Base-by-base conservation (phyloP, 2,797 vertebrate genomes). In the Ispidina picta region DNA sequence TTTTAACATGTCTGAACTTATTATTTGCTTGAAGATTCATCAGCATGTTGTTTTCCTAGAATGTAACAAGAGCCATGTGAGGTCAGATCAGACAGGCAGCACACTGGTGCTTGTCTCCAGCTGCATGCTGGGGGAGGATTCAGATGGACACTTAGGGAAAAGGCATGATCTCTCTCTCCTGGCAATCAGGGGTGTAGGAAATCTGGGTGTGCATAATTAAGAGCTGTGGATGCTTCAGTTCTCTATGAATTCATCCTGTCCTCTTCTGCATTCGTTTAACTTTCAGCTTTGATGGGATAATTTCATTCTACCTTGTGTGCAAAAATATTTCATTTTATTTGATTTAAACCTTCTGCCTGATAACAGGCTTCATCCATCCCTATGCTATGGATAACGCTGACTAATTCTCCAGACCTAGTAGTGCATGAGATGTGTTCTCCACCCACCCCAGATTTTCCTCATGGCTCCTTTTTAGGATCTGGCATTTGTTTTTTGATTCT, bases 391-490 rank as follows among this genome's bases (percentile, higher is more conserved):
- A 52, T 83, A 89, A 90, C 0, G 0, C 63, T 90, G 86, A 93
- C 82, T 82, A 90, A 88, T 49, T 74, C 56, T 86, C 71, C 81
- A 79, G 83, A 75, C 37, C 37, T 49, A 19, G 65, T 7, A 88
- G 21, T 44, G 83, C 5, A 2, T 86, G 58, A 86, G 52, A 84
- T 74, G 29, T 1, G 3, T 25, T 88, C 62, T 88, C 69, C 46
- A 0, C 89, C 80, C 80, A 79, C 68, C 15, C 5, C 43, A 76
- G 43, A 51, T 82, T 72, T 92, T 94, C 48, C 56, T 91, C 46
- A 29, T 70, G 68, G 52, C 49, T 93, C 90, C 74, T 91, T 92
- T 92, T 92, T 58, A 88, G 83, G 84, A 43, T 85, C 64, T 62
- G 71, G 41, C n/a, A 48, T 83, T 79, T 93, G 33, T 83, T 65